phyloP scores from a whole-genome alignment of 2,888 invertebrate genomes.

The Macrosiphum euphorbiae region DNA sequence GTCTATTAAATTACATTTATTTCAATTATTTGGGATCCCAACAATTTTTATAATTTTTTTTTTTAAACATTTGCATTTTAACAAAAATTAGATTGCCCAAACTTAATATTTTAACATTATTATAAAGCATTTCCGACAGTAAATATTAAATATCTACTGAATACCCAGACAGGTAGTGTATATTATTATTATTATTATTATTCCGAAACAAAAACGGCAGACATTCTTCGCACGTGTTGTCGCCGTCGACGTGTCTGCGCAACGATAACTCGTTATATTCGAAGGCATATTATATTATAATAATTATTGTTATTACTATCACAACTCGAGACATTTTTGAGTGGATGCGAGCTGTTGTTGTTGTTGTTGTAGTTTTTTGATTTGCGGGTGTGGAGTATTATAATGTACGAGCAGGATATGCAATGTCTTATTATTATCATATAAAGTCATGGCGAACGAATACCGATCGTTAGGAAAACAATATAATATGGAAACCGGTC shows the following conservation, averaged over 20 bases:
- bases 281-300: not conserved
- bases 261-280: not conserved
- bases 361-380: not conserved
- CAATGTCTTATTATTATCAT: not conserved
- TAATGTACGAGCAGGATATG: not conserved
- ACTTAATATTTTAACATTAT: not conserved
- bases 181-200: not conserved
- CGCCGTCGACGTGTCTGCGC: not conserved
- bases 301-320: not conserved
- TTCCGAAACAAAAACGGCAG: not conserved
- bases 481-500: not conserved
- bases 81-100: not conserved
- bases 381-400: not conserved
- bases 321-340: not conserved
- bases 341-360: not conserved
- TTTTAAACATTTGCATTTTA: not conserved
- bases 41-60: not conserved
- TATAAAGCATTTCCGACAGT: not conserved
- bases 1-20: too few species aligned
- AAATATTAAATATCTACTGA: not conserved
- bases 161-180: not conserved
- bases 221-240: not conserved
- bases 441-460: not conserved
- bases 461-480: not conserved
- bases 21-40: too few species aligned